phyloP scores from a whole-genome alignment of 1,140 invertebrate genomes.

The Trachymyrmex cornetzi region DNA sequence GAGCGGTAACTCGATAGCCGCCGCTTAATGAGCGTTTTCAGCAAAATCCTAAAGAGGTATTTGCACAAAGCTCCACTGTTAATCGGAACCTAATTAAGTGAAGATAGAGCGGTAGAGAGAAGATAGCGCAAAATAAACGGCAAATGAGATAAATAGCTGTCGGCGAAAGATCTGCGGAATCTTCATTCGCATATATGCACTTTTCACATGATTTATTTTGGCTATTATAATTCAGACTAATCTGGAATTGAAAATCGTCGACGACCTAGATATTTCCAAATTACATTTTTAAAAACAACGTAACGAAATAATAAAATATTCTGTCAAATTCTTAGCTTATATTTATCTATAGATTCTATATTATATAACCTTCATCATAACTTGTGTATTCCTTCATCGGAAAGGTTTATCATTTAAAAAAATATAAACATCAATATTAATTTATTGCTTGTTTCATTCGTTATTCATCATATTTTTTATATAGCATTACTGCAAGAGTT shows the following conservation, averaged over 20 bases:
- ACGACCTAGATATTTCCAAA: not conserved
- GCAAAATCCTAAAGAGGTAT: conserved; percentile 71
- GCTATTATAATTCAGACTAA: not conserved
- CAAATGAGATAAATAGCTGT: conserved; percentile 68
- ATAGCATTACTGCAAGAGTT: not conserved
- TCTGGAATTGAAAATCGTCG: not conserved
- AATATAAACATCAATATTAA: not conserved
- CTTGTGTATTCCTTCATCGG: not conserved
- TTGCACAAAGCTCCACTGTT: conserved; percentile 73
- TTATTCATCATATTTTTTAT: not conserved
- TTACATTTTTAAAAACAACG: not conserved
- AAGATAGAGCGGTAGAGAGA: conserved; percentile 48
- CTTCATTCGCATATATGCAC: conserved; percentile 12
- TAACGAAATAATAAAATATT: not conserved
- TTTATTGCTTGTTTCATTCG: not conserved
- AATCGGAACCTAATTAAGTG: conserved; percentile 77
- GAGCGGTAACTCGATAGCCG: conserved; percentile 72
- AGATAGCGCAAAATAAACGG: conserved; percentile 70
- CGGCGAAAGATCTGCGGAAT: conserved; percentile 49
- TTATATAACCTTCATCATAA: not conserved
- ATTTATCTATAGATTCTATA: not conserved
- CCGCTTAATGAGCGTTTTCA: conserved; percentile 76
- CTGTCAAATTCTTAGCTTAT: not conserved
- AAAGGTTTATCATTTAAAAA: not conserved
- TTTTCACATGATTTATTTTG: conserved; percentile 27